These are phyloP conservation scores for Lethenteron reissneri DNA, from an alignment of 2,113 vertebrate species.

Conservation along the genomic window DNA sequence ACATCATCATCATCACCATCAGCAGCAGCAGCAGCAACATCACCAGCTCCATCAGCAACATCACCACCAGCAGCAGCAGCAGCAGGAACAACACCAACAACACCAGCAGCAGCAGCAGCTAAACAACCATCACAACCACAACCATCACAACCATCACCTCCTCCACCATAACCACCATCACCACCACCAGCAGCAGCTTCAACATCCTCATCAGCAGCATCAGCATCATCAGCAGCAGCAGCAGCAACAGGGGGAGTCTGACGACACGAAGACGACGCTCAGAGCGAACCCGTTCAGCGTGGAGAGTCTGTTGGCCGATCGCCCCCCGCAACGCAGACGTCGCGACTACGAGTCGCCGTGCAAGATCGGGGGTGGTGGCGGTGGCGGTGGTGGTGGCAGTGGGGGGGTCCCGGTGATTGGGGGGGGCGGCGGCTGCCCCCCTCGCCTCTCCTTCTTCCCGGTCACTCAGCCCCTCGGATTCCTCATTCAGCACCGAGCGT, in stretches of 20 bases:
- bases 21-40: too few relatives aligned
- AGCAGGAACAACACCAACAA: too few relatives aligned
- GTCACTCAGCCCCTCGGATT: conserved; percentile 86
- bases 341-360: conserved; percentile 45
- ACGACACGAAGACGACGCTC: conserved; percentile 19
- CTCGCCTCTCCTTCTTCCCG: conserved; percentile 66
- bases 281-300: conserved; percentile 85
- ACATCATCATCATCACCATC: too few relatives aligned
- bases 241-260: background rate
- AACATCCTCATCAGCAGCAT: background rate
- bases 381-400: too few relatives aligned
- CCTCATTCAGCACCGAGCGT: conserved; percentile 26
- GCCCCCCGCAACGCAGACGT: conserved; percentile 52
- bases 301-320: conserved; percentile 68
- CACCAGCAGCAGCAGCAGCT: too few relatives aligned
- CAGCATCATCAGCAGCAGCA: too few relatives aligned
- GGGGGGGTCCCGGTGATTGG: conserved; percentile 29
- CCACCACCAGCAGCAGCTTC: background rate
- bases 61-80: too few relatives aligned
- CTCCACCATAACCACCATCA: too few relatives aligned
- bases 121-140: too few relatives aligned
- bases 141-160: too few relatives aligned
- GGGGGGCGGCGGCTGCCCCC: conserved; percentile 24
- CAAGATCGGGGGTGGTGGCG: background rate
- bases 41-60: too few relatives aligned